Evolutionary conservation across 2,797 vertebrate species (phyloP).

Genomic region (Rhadinocentrus ornatus): DNA sequence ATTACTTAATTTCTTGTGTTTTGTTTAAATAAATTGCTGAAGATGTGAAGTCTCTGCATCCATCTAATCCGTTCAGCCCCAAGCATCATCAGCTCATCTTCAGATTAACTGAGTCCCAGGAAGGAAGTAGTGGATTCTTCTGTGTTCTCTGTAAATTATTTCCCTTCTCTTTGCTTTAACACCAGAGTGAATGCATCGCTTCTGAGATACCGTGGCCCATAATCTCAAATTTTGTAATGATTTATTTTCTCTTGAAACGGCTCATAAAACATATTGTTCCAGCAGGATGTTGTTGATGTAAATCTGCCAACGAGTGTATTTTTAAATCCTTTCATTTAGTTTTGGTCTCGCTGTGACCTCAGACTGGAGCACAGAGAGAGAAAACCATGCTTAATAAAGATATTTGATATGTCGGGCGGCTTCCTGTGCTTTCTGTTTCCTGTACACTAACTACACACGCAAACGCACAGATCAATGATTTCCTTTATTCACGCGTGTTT

Average conservation of each 20-base stretch:
- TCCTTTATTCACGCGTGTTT: conserved; percentile 62
- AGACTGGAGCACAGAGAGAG: conserved; percentile 21
- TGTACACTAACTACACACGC: background rate
- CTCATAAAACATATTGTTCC: conserved; percentile 54
- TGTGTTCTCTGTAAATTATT: conserved; percentile 23
- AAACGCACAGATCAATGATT: conserved; percentile 9
- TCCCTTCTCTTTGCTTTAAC: conserved; percentile 14
- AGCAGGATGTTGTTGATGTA: conserved; percentile 56
- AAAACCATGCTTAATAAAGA: conserved; percentile 68
- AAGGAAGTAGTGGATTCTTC: conserved; percentile 25
- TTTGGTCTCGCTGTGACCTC: conserved; percentile 34
- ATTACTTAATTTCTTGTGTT: background rate
- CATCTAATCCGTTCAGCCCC: background rate
- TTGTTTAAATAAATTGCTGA: no score
- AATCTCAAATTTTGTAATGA: conserved; percentile 24
- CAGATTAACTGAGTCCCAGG: conserved; percentile 3
- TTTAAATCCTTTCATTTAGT: conserved; percentile 65
- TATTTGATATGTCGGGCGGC: conserved; percentile 55
- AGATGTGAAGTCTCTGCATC: background rate
- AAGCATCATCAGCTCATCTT: conserved; percentile 21
- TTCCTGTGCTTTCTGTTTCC: background rate
- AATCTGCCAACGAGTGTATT: conserved; percentile 69
- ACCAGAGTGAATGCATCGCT: background rate
- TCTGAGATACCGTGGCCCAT: background rate
- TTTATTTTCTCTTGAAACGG: conserved; percentile 28